These are phyloP conservation scores for Mesochorus sp. DNA, from an alignment of 2,888 invertebrate species.

Conservation along the genomic window DNA sequence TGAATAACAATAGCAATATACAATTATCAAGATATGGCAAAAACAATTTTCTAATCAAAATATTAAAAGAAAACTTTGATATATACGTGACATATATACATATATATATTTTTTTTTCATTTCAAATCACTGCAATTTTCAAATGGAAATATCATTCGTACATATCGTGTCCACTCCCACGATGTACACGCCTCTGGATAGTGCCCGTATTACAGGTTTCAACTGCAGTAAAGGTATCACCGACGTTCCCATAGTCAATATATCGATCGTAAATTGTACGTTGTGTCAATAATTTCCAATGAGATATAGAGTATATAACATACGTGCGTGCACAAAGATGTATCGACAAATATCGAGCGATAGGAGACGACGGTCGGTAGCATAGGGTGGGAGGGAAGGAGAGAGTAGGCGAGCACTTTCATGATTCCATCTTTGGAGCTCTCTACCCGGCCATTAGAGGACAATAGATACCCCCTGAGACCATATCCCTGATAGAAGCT, in stretches of 20 bases:
- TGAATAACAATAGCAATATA: too few relatives aligned
- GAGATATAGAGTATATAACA: conserved; percentile 10
- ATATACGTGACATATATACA: too few relatives aligned
- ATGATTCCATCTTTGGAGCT: conserved; percentile 59
- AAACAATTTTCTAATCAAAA: too few relatives aligned
- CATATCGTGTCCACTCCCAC: too few relatives aligned
- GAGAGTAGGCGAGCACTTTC: conserved; percentile 56
- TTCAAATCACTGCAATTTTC: too few relatives aligned
- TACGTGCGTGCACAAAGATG: conserved; percentile 12
- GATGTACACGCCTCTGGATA: too few relatives aligned
- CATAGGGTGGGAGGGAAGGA: background rate
- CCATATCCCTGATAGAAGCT: conserved; percentile 3
- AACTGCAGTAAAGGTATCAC: conserved; percentile 19
- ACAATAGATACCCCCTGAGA: conserved; percentile 64
- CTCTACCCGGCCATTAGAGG: conserved; percentile 60
- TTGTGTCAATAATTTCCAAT: conserved; percentile 69
- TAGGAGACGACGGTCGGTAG: too few relatives aligned
- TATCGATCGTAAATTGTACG: conserved; percentile 63
- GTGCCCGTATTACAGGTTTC: too few relatives aligned
- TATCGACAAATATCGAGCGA: conserved; percentile 38
- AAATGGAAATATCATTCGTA: too few relatives aligned
- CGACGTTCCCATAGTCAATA: conserved; percentile 27
- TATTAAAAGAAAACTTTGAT: too few relatives aligned
- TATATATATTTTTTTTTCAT: too few relatives aligned
- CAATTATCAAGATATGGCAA: too few relatives aligned